Conservation (phyloP, 92 coral and sea anemone genomes). For the Parazoanthus atlanticus region DNA sequence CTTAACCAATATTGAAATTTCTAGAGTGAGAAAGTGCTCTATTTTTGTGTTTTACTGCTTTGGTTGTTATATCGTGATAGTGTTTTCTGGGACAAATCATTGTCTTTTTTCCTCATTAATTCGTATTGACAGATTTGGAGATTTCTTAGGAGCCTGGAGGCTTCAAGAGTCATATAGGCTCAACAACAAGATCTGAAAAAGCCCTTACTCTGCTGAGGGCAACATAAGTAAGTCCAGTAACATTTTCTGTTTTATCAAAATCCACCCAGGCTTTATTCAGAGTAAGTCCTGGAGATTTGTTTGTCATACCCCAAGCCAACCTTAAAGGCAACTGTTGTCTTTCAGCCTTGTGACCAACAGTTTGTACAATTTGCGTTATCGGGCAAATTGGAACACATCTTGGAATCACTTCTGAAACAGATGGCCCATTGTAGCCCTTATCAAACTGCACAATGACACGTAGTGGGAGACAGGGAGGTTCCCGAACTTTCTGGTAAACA, state of each 20-base stretch:
- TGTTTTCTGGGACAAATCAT: too few species aligned
- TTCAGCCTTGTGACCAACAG: slow-evolving; percentile 42
- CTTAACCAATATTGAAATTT: too few species aligned
- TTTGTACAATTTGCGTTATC: slow-evolving; percentile 45
- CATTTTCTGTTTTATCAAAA: slow-evolving; percentile 49
- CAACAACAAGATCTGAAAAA: slow-evolving; percentile 42
- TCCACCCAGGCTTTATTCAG: slow-evolving; percentile 51
- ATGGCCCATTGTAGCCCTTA: slow-evolving; percentile 50
- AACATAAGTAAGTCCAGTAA: slow-evolving; percentile 58
- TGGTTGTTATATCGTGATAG: too few species aligned
- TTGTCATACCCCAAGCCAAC: slow-evolving; percentile 57
- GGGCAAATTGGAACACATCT: slow-evolving; percentile 59
- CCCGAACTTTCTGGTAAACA: slow-evolving; percentile 47
- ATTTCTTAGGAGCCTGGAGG: too few species aligned
- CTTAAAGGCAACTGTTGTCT: slow-evolving; percentile 54
- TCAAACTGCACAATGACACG: slow-evolving; percentile 56
- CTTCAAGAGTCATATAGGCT: too few species aligned
- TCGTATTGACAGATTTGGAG: too few species aligned
- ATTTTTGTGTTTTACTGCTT: too few species aligned
- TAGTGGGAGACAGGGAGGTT: slow-evolving; percentile 56
- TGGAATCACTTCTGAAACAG: slow-evolving; percentile 38
- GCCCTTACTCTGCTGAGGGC: slow-evolving; percentile 48
- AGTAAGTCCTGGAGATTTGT: slow-evolving; percentile 53
- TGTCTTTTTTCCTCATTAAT: too few species aligned
- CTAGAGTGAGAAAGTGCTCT: too few species aligned